phyloP scores from a whole-genome alignment of 2,888 invertebrate genomes.

The Cosmia trapezina region DNA sequence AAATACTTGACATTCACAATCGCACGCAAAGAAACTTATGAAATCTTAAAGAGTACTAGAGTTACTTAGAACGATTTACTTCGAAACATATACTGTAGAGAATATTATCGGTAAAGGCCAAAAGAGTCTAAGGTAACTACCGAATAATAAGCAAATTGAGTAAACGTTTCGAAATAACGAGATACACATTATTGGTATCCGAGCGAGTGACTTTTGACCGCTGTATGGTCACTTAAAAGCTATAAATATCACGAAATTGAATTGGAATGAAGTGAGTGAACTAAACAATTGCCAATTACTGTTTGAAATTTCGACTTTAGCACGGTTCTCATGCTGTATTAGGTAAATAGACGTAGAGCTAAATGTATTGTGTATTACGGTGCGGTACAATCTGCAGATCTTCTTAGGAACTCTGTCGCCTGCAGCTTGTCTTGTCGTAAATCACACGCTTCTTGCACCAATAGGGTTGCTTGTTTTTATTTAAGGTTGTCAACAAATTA shows the following conservation, averaged over 20 bases:
- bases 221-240: constrained; percentile 65
- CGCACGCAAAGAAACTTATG: constrained; percentile 28
- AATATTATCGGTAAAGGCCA: not conserved
- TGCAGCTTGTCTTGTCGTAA: constrained; percentile 81
- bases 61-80: constrained; percentile 8
- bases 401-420: constrained; percentile 82
- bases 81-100: not conserved
- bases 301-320: constrained; percentile 77
- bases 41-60: constrained; percentile 4
- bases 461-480: constrained; percentile 69
- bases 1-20: constrained; percentile 20
- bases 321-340: constrained; percentile 78
- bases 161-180: constrained; percentile 57
- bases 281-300: constrained; percentile 82
- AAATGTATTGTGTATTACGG: constrained; percentile 72
- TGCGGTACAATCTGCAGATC: constrained; percentile 80
- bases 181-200: constrained; percentile 58
- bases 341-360: constrained; percentile 77
- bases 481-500: constrained; percentile 41
- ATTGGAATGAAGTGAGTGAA: constrained; percentile 73
- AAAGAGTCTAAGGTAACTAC: constrained; percentile 28
- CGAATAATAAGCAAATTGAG: constrained; percentile 49
- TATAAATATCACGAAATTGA: constrained; percentile 77
- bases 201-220: constrained; percentile 67
- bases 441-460: constrained; percentile 75